Evolutionary conservation across 1,140 invertebrate genomes (phyloP).

Genomic region (Danaus melanippus): DNA sequence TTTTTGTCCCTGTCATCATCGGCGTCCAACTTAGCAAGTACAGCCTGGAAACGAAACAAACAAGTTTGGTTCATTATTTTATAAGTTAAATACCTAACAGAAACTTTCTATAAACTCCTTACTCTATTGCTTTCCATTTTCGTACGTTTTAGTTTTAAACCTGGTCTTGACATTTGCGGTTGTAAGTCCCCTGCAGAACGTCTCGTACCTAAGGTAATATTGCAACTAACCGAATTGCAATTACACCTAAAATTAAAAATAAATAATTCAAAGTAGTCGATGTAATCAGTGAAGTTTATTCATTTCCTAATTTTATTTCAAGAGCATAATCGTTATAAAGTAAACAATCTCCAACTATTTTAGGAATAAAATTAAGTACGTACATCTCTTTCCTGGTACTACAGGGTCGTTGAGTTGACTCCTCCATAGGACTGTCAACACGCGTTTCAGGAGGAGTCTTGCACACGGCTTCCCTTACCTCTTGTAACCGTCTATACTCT

Average conservation of each 20-base stretch:
- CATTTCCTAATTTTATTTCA: too few species aligned
- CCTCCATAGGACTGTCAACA: slow-evolving; percentile 12
- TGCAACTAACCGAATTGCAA: slow-evolving; percentile 17
- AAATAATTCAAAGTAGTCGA: neutral
- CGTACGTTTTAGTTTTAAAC: slow-evolving; percentile 15
- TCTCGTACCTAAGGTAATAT: slow-evolving; percentile 21
- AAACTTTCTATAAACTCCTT: neutral
- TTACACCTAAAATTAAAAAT: slow-evolving; percentile 21
- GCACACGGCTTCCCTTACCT: slow-evolving; percentile 50
- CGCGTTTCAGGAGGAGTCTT: slow-evolving; percentile 18
- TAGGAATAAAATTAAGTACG: slow-evolving; percentile 1
- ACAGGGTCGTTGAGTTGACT: neutral
- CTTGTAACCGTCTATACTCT: slow-evolving; percentile 44
- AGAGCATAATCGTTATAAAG: too few species aligned
- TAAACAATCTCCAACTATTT: too few species aligned
- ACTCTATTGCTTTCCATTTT: slow-evolving; percentile 32
- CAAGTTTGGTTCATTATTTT: neutral
- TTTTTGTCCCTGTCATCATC: slow-evolving; percentile 38
- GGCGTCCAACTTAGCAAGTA: slow-evolving; percentile 29
- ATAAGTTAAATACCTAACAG: neutral
- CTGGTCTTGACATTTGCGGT: neutral
- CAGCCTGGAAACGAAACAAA: slow-evolving; percentile 26
- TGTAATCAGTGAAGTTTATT: too few species aligned
- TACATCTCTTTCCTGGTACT: slow-evolving; percentile 20
- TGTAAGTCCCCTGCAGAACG: slow-evolving; percentile 38